These are phyloP conservation scores for Empis livida DNA, from an alignment of 2,888 invertebrate species.

Conservation along the genomic window DNA sequence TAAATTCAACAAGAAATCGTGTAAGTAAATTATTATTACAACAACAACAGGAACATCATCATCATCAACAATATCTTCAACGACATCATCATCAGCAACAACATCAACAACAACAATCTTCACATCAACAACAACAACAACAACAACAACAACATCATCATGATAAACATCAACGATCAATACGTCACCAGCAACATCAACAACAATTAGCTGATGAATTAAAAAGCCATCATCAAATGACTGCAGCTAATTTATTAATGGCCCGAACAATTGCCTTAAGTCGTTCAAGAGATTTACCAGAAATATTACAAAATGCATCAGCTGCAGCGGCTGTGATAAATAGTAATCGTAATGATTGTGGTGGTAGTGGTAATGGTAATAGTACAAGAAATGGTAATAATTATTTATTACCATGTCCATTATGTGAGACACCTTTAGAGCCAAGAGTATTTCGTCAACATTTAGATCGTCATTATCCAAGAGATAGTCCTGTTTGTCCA, in stretches of 20 bases:
- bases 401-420: constrained; percentile 50
- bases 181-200: constrained; percentile 19
- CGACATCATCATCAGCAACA: constrained; percentile 17
- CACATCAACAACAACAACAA: constrained; percentile 24
- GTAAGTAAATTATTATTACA: constrained; percentile 12
- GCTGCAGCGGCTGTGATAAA: constrained; percentile 30
- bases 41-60: constrained; percentile 18
- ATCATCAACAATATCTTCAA: constrained; percentile 16
- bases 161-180: constrained; percentile 18
- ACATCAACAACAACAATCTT: constrained; percentile 21
- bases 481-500: constrained; percentile 71
- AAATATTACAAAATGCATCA: constrained; percentile 32
- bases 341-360: constrained; percentile 19
- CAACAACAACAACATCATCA: constrained; percentile 30
- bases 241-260: constrained; percentile 36
- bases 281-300: constrained; percentile 30
- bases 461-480: constrained; percentile 70
- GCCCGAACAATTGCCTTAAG: constrained; percentile 30
- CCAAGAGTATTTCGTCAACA: constrained; percentile 58
- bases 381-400: constrained; percentile 18
- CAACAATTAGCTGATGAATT: constrained; percentile 29
- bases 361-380: constrained; percentile 8
- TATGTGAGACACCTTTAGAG: constrained; percentile 53
- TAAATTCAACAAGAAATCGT: constrained; percentile 13
- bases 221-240: constrained; percentile 30